These are phyloP conservation scores for Andricus curvator DNA, from an alignment of 2,888 invertebrate species.

Conservation along the genomic window DNA sequence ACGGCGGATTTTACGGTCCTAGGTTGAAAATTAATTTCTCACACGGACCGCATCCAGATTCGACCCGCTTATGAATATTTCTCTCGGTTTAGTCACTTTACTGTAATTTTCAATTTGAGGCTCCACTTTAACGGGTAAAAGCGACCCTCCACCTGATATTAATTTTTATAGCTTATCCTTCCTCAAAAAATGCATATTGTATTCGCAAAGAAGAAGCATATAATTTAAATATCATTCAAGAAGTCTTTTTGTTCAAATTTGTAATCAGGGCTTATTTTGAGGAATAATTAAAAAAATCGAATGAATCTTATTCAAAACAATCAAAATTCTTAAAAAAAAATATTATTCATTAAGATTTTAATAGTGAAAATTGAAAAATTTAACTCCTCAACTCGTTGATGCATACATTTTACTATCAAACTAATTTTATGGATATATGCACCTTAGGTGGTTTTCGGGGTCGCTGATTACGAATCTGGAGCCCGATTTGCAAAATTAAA, in stretches of 20 bases:
- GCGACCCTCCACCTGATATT: slow-evolving; percentile 21
- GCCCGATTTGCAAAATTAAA: no score
- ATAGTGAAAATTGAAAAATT: no score
- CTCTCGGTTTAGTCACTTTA: slow-evolving; percentile 49
- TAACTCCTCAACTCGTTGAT: no score
- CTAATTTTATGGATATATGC: no score
- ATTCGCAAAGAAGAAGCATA: background rate
- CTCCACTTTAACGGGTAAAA: background rate
- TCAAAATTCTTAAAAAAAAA: no score
- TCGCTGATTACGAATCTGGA: no score
- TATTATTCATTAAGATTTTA: no score
- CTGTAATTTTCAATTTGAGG: slow-evolving; percentile 53
- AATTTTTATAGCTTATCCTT: background rate
- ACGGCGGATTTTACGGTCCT: slow-evolving; percentile 60
- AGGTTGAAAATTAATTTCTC: slow-evolving; percentile 62
- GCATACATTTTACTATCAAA: no score
- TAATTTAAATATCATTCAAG: background rate
- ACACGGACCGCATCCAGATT: slow-evolving; percentile 46
- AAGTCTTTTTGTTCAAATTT: no score
- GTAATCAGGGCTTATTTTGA: background rate
- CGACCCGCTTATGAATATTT: slow-evolving; percentile 52
- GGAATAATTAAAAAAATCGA: background rate
- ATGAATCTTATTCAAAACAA: no score
- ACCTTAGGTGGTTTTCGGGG: no score
- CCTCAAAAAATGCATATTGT: background rate